Evolutionary conservation across 2,888 invertebrate genomes (phyloP).

Genomic region (Drosophila borealis): DNA sequence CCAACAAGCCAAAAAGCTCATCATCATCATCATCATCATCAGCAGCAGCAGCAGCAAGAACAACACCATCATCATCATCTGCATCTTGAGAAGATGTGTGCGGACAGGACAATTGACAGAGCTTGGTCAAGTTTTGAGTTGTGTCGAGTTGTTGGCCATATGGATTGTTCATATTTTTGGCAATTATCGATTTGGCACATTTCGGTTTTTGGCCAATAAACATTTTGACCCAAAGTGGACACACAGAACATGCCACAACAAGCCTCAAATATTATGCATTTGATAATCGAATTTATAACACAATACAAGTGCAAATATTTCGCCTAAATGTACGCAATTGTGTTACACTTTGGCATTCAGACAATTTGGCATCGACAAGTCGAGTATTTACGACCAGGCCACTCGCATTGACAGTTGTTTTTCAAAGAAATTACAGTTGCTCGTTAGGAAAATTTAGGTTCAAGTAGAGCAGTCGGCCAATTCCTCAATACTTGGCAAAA

Average conservation of each 20-base stretch:
- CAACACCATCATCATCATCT: conserved; percentile 6
- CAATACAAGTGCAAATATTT: conserved; percentile 42
- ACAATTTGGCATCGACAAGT: conserved; percentile 37
- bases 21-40: conserved; percentile 16
- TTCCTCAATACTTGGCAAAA: not conserved
- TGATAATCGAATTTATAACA: conserved; percentile 48
- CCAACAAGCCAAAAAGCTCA: conserved; percentile 13
- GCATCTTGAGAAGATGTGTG: conserved; percentile 23
- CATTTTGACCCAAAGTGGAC: conserved; percentile 59
- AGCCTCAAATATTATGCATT: conserved; percentile 40
- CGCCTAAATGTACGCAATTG: conserved; percentile 34
- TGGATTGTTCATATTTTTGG: conserved; percentile 38
- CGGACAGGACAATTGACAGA: conserved; percentile 22
- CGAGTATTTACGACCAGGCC: conserved; percentile 1
- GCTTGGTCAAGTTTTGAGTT: conserved; percentile 14
- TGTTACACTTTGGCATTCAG: conserved; percentile 27
- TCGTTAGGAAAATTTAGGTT: not conserved
- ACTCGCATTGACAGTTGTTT: conserved; percentile 9
- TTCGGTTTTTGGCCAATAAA: conserved; percentile 52
- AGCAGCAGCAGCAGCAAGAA: conserved; percentile 22
- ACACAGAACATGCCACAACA: not conserved
- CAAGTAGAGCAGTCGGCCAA: conserved; percentile 2
- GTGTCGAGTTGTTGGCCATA: conserved; percentile 7
- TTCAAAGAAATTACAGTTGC: conserved; percentile 5
- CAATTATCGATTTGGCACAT: conserved; percentile 77